Evolutionary conservation across 2,888 invertebrate species (phyloP).

Genomic region (Cacoxenus indagator): DNA sequence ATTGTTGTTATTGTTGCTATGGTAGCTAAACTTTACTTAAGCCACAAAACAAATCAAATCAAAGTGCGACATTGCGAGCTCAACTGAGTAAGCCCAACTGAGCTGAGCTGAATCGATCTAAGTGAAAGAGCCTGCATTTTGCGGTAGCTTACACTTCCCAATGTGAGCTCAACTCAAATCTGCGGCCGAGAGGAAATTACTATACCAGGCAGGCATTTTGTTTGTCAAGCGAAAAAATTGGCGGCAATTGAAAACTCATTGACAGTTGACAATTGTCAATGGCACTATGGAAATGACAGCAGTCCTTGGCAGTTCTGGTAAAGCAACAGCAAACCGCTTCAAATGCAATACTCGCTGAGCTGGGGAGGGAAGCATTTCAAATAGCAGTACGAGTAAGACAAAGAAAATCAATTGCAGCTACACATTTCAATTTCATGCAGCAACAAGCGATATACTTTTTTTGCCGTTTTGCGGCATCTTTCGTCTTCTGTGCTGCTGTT

Average conservation of each 20-base stretch:
- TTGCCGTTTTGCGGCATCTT: constrained; percentile 33
- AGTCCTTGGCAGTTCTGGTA: constrained; percentile 28
- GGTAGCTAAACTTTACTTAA: constrained; percentile 17
- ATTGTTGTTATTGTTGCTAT: background rate
- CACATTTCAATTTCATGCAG: constrained; percentile 36
- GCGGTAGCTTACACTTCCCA: background rate
- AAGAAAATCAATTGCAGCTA: constrained; percentile 37
- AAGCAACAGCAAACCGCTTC: constrained; percentile 17
- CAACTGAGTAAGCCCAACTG: background rate
- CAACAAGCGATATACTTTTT: constrained; percentile 27
- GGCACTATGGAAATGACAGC: background rate
- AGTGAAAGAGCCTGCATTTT: background rate
- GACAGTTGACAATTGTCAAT: constrained; percentile 54
- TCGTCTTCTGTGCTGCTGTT: constrained; percentile 31
- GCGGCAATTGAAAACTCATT: constrained; percentile 58
- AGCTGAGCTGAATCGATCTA: background rate
- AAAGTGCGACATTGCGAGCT: background rate
- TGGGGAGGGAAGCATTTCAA: background rate
- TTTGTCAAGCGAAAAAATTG: constrained; percentile 3
- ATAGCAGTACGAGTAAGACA: background rate
- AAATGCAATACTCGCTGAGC: background rate
- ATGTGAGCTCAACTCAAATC: background rate
- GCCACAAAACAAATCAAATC: constrained; percentile 21
- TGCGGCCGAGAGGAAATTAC: background rate
- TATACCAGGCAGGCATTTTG: background rate